phyloP scores from a whole-genome alignment of 2,113 vertebrate species.

The Phrynosoma blainvillii region DNA sequence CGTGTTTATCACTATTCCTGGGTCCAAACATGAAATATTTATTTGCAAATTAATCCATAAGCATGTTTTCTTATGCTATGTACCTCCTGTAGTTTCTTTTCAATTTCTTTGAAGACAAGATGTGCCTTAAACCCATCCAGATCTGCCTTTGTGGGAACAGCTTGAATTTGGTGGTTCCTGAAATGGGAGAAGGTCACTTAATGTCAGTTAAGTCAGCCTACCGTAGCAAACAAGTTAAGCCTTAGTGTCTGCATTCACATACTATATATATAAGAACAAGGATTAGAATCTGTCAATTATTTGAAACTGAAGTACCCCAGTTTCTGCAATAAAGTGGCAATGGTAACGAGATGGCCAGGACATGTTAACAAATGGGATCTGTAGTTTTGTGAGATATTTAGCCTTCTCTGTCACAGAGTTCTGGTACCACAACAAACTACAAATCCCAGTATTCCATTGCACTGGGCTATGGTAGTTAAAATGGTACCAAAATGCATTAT shows the following conservation, averaged over 20 bases:
- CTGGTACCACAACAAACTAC: too few species aligned
- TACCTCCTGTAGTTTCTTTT: conserved; percentile 91
- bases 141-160: conserved; percentile 78
- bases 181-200: conserved; percentile 32
- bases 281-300: neutral
- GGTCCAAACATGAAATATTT: neutral
- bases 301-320: neutral
- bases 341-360: neutral
- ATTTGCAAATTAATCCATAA: neutral
- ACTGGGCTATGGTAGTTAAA: too few species aligned
- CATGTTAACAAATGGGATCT: too few species aligned
- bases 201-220: neutral
- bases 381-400: too few species aligned
- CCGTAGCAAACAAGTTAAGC: neutral
- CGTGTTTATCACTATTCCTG: neutral
- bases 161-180: conserved; percentile 72
- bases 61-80: conserved; percentile 2
- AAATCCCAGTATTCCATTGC: too few species aligned
- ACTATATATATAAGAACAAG: neutral
- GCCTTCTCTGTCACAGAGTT: too few species aligned
- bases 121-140: conserved; percentile 87
- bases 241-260: neutral
- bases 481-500: too few species aligned
- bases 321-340: neutral
- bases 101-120: conserved; percentile 91